Conservation (phyloP, 2,113 vertebrate species). For the Tragelaphus strepsiceros region DNA sequence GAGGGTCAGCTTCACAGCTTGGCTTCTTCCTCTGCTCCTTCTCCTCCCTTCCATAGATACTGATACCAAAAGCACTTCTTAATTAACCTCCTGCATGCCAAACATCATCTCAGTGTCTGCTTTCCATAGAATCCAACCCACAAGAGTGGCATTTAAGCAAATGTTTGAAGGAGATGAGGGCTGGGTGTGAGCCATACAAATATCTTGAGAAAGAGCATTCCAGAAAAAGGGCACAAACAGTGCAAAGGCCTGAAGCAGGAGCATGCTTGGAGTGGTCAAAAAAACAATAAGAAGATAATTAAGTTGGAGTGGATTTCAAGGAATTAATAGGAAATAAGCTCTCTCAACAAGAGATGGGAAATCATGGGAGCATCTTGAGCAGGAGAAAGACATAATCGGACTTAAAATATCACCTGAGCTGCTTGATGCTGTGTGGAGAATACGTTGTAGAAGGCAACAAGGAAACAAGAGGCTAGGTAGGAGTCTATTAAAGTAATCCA, state of each 20-base stretch:
- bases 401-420: not conserved
- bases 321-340: not conserved
- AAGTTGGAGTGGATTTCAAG: not conserved
- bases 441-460: not conserved
- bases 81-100: not conserved
- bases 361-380: not conserved
- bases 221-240: not conserved
- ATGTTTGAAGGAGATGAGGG: not conserved
- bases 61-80: not conserved
- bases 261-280: not conserved
- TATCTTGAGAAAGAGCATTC: not conserved
- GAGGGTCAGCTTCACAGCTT: not conserved
- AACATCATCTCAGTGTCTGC: not conserved
- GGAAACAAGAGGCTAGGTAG: not conserved
- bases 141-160: not conserved
- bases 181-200: not conserved
- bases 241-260: not conserved
- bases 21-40: not conserved
- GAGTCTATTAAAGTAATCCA: not conserved
- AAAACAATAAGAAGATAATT: not conserved
- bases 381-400: not conserved
- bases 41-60: not conserved
- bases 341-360: conserved; percentile 15
- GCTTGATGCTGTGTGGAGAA: not conserved
- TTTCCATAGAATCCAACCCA: not conserved